These are phyloP conservation scores for Malurus melanocephalus DNA, from an alignment of 2,113 vertebrate species.

Conservation along the genomic window DNA sequence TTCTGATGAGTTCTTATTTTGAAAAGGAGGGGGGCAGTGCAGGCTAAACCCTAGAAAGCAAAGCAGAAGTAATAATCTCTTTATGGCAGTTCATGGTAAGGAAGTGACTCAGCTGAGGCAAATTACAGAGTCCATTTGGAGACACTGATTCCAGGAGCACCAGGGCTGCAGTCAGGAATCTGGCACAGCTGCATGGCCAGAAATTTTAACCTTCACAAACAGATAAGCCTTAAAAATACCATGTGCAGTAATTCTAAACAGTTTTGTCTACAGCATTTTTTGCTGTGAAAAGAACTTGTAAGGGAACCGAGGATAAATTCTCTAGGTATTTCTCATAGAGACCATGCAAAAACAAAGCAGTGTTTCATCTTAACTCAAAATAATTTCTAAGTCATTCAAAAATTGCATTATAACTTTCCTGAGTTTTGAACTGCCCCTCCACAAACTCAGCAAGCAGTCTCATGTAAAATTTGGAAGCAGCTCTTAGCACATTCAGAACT, in stretches of 20 bases:
- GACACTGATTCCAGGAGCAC: conserved; percentile 16
- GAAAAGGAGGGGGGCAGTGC: conserved; percentile 18
- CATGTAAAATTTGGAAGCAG: neutral
- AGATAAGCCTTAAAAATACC: neutral
- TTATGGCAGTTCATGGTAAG: neutral
- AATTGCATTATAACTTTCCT: neutral
- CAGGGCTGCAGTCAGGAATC: neutral
- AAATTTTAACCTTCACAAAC: neutral
- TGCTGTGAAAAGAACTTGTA: neutral
- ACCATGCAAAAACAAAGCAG: neutral
- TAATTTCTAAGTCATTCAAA: neutral
- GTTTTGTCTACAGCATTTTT: neutral
- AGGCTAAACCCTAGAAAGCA: conserved; percentile 42
- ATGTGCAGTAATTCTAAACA: neutral
- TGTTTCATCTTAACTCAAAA: neutral
- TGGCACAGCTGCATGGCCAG: neutral
- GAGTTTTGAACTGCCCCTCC: neutral
- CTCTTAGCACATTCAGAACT: neutral
- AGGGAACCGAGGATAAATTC: neutral
- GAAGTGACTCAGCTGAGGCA: conserved; percentile 47
- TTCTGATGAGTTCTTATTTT: conserved; percentile 19
- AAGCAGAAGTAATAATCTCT: conserved; percentile 24
- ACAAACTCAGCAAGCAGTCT: neutral
- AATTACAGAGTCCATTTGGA: conserved; percentile 17
- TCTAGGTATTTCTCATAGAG: neutral